These are phyloP conservation scores for Drosophila nasuta DNA, from an alignment of 1,140 invertebrate species.

Conservation along the genomic window DNA sequence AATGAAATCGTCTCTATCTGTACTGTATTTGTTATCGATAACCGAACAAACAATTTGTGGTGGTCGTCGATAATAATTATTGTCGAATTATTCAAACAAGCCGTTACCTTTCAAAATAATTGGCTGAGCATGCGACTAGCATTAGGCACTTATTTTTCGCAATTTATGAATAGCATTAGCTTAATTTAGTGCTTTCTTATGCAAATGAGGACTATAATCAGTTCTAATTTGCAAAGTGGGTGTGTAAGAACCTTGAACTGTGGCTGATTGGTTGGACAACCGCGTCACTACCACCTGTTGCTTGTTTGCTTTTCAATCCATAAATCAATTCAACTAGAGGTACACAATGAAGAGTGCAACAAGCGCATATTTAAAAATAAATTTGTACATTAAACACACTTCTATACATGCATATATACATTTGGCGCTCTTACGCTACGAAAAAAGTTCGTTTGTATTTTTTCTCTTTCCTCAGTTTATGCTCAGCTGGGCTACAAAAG, in stretches of 20 bases:
- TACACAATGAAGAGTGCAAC: slow-evolving; percentile 49
- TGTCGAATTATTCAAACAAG: not conserved
- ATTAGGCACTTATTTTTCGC: slow-evolving; percentile 13
- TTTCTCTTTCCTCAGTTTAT: slow-evolving; percentile 47
- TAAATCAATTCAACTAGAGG: slow-evolving; percentile 64
- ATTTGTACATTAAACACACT: slow-evolving; percentile 36
- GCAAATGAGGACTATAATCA: slow-evolving; percentile 56
- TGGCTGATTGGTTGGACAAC: slow-evolving; percentile 16
- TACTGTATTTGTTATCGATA: not conserved
- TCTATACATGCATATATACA: slow-evolving; percentile 44
- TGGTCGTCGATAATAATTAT: slow-evolving; percentile 2
- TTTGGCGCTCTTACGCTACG: slow-evolving; percentile 34
- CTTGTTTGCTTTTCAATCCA: slow-evolving; percentile 59
- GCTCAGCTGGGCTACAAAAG: slow-evolving; percentile 62
- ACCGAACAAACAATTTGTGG: slow-evolving; percentile 5
- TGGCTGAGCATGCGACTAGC: slow-evolving; percentile 6
- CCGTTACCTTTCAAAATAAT: slow-evolving; percentile 11
- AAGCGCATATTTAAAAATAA: slow-evolving; percentile 70
- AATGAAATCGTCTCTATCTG: not conserved
- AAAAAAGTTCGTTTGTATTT: not conserved
- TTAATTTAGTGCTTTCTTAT: slow-evolving; percentile 59
- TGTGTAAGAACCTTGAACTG: slow-evolving; percentile 14
- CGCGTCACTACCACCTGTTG: slow-evolving; percentile 63
- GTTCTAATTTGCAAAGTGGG: slow-evolving; percentile 37
- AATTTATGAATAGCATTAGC: slow-evolving; percentile 35